Base-by-base conservation (phyloP, 2,888 invertebrate species). In the Sialis fuliginosa region DNA sequence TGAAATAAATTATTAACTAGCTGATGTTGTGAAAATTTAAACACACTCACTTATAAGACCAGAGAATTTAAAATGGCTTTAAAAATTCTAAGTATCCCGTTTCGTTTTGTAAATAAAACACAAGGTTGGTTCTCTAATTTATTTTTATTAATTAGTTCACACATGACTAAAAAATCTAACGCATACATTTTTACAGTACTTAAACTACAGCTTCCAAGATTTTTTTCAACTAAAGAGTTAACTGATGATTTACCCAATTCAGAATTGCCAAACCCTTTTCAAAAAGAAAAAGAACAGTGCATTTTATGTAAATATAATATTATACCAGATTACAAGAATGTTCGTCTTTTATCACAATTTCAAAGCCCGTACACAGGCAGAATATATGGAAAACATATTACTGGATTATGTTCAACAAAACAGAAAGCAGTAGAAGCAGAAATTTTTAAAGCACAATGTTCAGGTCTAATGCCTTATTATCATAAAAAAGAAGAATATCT, bases 341-440 rank as follows among this genome's bases (percentile, higher is more conserved):
- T 82, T 0, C 78, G 88, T 55, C 65, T 98, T 4, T 65, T 98
- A 5, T 90, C 92, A 0, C 96, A 97, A 62, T 98, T 98, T 64
- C 86, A 96, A 59, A 97, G 96, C 33, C 83, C 90, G 0, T 91
- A 86, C 60, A 96, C 97, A 0, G 97, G 97, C 1, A 74, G 82
- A 53, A 77, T 95, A 51, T 97, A 95, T 61, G 90, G 88, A 0
- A 75, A 83, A 47, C 88, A 96, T 57, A 87, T 97, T 39, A 98
- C 97, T 5, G 92, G 97, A 1, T 71, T 98, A 40, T 98, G 97
- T 60, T 74, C 77, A 59, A 61, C 67, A 6, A 89, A 91, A 61
- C 93, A 96, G 56, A 69, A 69, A 41, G 64, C 72, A 54, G 75
- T 95, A 0, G 80, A 85, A 59, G 60, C 57, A 5, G 86, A 88